Conservation (phyloP, 2,888 invertebrate genomes). For the Periphyllus acericola region DNA sequence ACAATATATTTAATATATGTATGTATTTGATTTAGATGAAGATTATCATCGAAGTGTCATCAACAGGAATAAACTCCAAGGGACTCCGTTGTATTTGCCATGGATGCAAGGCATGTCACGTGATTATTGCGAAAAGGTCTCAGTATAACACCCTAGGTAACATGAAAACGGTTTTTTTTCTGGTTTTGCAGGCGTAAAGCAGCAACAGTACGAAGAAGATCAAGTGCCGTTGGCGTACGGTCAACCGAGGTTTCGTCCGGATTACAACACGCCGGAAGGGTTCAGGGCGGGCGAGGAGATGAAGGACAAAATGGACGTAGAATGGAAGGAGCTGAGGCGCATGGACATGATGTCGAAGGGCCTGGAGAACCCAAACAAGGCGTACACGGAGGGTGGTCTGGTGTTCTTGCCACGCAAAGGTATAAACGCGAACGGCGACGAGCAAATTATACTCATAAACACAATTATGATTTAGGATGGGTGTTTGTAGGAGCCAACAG, state of each 20-base stretch:
- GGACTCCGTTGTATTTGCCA: constrained; percentile 49
- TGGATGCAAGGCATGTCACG: constrained; percentile 45
- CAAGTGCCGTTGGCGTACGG: constrained; percentile 11
- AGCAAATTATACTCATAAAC: constrained; percentile 21
- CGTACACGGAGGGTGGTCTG: constrained; percentile 75
- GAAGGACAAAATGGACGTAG: constrained; percentile 66
- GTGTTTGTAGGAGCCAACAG: constrained; percentile 33
- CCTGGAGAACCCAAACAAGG: constrained; percentile 65
- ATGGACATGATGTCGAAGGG: constrained; percentile 29
- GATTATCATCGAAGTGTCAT: constrained; percentile 30
- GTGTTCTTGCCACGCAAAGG: constrained; percentile 68
- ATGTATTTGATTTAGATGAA: constrained; percentile 33
- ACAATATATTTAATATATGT: neutral
- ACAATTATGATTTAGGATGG: constrained; percentile 32
- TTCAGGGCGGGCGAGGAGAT: constrained; percentile 69
- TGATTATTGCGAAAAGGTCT: neutral
- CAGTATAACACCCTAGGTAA: neutral
- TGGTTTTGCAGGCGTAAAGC: constrained; percentile 4
- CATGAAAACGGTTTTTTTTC: neutral
- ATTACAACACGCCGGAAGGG: constrained; percentile 69
- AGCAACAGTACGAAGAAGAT: constrained; percentile 25
- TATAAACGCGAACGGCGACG: constrained; percentile 23
- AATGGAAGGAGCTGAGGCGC: constrained; percentile 58
- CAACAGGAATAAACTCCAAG: constrained; percentile 53
- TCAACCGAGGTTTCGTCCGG: constrained; percentile 66